Conservation (phyloP, 1,140 invertebrate species). For the Berghia stephanieae region DNA sequence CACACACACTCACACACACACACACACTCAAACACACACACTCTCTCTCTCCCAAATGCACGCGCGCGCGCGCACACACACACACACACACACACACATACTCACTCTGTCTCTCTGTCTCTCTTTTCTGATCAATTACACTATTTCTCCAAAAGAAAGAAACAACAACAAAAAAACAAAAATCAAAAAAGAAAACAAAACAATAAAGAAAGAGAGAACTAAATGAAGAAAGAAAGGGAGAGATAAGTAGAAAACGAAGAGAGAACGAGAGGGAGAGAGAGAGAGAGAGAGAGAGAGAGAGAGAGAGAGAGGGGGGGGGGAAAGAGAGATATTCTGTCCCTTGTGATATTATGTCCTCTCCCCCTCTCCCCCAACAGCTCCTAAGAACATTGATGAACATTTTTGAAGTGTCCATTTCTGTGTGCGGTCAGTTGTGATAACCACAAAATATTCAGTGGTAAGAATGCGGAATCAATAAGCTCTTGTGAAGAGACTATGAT, state of each 20-base stretch:
- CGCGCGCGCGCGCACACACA: not conserved
- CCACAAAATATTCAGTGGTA: too few species aligned
- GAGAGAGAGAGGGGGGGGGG: not conserved
- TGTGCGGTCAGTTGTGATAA: too few species aligned
- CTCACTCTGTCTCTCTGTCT: not conserved
- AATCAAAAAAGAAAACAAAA: not conserved
- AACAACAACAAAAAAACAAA: constrained; percentile 8
- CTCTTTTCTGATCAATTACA: not conserved
- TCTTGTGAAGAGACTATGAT: too few species aligned
- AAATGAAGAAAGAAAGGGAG: not conserved
- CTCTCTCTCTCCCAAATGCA: too few species aligned
- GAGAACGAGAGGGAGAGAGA: not conserved
- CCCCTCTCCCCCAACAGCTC: too few species aligned
- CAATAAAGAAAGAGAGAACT: not conserved
- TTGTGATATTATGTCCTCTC: too few species aligned
- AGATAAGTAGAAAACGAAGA: not conserved
- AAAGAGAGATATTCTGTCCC: too few species aligned
- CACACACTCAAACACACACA: too few species aligned
- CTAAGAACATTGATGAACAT: too few species aligned
- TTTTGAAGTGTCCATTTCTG: too few species aligned
- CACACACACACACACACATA: not conserved
- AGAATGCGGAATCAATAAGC: too few species aligned
- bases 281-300: not conserved
- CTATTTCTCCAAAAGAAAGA: not conserved
- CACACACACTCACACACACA: not conserved